Evolutionary conservation across 2,888 invertebrate species (phyloP).

Genomic region (Sminthurides aquaticus): DNA sequence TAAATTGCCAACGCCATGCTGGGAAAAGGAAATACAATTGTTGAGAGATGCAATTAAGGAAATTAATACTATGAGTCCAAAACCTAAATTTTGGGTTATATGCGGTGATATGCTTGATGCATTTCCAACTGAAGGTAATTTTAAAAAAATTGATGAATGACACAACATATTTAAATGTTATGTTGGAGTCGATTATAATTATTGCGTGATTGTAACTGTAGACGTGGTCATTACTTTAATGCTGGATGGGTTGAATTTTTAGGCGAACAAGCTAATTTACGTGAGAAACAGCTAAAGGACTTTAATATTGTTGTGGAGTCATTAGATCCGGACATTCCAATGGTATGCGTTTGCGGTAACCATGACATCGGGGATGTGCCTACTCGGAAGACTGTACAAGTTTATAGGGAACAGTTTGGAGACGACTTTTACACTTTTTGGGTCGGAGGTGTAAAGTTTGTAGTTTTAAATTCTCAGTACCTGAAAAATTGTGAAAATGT

Average conservation of each 20-base stretch:
- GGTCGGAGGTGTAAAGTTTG: slow-evolving; percentile 50
- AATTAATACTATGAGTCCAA: slow-evolving; percentile 49
- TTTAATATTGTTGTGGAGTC: slow-evolving; percentile 46
- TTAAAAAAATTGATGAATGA: no score
- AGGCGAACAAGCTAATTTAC: no score
- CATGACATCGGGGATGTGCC: slow-evolving; percentile 52
- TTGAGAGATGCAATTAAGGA: slow-evolving; percentile 46
- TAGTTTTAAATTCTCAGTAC: slow-evolving; percentile 51
- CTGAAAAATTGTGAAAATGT: slow-evolving; percentile 45
- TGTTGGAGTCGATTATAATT: no score
- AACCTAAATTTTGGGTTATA: slow-evolving; percentile 50
- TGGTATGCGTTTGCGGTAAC: slow-evolving; percentile 52
- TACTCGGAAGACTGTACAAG: slow-evolving; percentile 46
- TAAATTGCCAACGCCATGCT: slow-evolving; percentile 45
- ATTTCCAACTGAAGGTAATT: slow-evolving; percentile 45
- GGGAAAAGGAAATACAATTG: slow-evolving; percentile 49
- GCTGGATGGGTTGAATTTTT: no score
- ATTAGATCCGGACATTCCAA: slow-evolving; percentile 48
- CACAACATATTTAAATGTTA: no score
- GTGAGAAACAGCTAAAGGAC: slow-evolving; percentile 48
- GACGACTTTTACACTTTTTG: slow-evolving; percentile 52
- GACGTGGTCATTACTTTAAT: no score
- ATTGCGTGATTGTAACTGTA: no score
- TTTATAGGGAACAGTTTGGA: slow-evolving; percentile 46
- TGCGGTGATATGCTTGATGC: slow-evolving; percentile 53